phyloP scores from a whole-genome alignment of 2,113 vertebrate genomes.

The Chiloscyllium plagiosum region DNA sequence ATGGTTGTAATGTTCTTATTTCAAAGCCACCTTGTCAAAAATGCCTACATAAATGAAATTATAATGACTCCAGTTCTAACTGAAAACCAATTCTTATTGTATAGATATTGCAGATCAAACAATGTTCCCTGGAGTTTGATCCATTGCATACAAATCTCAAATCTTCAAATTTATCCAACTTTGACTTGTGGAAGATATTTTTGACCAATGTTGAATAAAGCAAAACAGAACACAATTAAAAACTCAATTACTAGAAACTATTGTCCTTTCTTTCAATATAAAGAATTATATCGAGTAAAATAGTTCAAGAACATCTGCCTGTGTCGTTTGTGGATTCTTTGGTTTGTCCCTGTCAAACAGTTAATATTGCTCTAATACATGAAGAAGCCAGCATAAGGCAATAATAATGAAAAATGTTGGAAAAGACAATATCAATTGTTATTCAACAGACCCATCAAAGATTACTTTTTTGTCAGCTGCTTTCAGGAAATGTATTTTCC shows the following conservation, averaged over 20 bases:
- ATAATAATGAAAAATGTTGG: conserved; percentile 98
- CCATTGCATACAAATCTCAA: background rate
- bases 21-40: background rate
- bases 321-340: conserved; percentile 74
- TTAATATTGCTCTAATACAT: conserved; percentile 89
- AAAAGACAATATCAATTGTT: conserved; percentile 98
- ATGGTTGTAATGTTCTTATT: background rate
- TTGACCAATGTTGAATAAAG: background rate
- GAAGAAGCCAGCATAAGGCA: conserved; percentile 85
- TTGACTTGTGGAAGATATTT: background rate
- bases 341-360: conserved; percentile 82
- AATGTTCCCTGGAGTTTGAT: background rate
- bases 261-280: background rate
- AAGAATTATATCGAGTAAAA: conserved; percentile 52
- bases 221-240: background rate
- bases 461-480: conserved; percentile 85
- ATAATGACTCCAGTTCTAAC: background rate
- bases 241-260: background rate
- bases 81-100: background rate
- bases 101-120: background rate
- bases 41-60: background rate
- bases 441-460: conserved; percentile 95
- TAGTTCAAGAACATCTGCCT: conserved; percentile 81
- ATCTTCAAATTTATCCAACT: background rate
- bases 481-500: conserved; percentile 86